These are phyloP conservation scores for Platysternon megacephalum DNA, from an alignment of 2,113 vertebrate genomes.

Conservation along the genomic window DNA sequence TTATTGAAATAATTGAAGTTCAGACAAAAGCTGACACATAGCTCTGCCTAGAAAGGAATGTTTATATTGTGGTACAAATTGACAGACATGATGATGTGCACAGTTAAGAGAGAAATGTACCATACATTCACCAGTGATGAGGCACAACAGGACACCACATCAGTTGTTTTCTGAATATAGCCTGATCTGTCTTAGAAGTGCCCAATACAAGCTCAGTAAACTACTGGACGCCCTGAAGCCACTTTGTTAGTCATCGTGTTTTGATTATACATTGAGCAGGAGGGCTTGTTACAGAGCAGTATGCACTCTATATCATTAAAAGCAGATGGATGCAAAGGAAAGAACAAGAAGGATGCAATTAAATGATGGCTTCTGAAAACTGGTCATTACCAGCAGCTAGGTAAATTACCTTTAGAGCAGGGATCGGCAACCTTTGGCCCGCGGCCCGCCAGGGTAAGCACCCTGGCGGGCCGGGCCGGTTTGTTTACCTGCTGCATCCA, in stretches of 20 bases:
- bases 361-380: not conserved
- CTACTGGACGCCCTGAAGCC: not conserved
- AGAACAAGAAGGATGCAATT: not conserved
- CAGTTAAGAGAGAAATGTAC: not conserved
- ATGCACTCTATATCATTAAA: not conserved
- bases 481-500: too few relatives aligned
- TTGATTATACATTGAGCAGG: not conserved
- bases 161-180: not conserved
- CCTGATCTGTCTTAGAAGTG: not conserved
- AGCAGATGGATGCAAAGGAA: not conserved
- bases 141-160: not conserved
- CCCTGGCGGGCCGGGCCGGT: too few relatives aligned
- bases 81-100: not conserved
- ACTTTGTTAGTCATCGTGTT: not conserved
- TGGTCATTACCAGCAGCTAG: not conserved
- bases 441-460: too few relatives aligned
- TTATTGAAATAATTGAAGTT: not conserved
- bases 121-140: accelerated
- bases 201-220: not conserved
- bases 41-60: not conserved
- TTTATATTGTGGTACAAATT: not conserved
- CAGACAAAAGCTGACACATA: not conserved
- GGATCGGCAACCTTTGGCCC: too few relatives aligned
- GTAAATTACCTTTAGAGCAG: not conserved
- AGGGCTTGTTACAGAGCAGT: not conserved